phyloP scores from a whole-genome alignment of 2,797 vertebrate genomes.

The Rousettus madagascariensis region DNA sequence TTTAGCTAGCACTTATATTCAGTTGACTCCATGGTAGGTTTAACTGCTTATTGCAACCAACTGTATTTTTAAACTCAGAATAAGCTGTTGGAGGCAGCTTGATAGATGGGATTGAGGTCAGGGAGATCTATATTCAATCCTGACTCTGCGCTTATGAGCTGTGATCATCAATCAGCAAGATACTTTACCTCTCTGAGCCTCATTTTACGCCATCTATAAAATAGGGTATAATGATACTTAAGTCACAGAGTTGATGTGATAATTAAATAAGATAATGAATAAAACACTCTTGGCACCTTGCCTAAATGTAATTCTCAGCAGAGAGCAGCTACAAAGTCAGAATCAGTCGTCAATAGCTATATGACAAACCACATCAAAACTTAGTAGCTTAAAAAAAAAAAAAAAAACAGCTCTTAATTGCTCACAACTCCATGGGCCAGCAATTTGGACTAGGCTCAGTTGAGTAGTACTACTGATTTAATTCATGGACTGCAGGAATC shows the following conservation, averaged over 20 bases:
- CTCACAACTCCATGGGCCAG: background rate
- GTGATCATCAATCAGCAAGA: background rate
- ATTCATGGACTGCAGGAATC: background rate
- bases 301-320: background rate
- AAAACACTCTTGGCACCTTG: background rate
- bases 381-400: background rate
- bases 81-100: background rate
- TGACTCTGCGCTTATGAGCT: background rate
- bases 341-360: background rate
- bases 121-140: background rate
- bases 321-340: background rate
- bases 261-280: constrained; percentile 1
- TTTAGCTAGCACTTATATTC: background rate
- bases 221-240: background rate
- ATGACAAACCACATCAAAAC: background rate
- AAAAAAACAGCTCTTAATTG: background rate
- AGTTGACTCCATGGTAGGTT: background rate
- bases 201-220: background rate
- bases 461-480: background rate
- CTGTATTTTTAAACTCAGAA: constrained; percentile 9
- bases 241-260: background rate
- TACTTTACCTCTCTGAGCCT: background rate
- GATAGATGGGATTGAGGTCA: background rate
- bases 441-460: background rate
- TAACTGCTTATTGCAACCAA: background rate